Percentiles rank a stretch among this genome's conserved stretches.
Evolutionary conservation across 1,140 invertebrate species (phyloP).

Genomic region (Manduca sexta): DNA sequence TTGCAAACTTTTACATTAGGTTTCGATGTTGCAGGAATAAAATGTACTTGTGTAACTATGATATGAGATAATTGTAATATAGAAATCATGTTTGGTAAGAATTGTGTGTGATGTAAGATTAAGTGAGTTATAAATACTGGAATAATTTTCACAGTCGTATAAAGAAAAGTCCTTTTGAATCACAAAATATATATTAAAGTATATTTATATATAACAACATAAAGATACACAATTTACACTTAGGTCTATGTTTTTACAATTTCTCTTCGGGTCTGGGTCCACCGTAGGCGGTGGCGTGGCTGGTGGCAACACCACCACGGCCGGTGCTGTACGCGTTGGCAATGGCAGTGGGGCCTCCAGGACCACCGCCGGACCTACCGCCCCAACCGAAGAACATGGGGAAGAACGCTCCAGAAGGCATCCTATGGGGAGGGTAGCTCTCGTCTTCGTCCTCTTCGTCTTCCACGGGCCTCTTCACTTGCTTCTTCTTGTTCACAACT

Average conservation of each 20-base stretch:
- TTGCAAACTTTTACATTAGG: too few species aligned
- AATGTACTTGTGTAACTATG: too few species aligned
- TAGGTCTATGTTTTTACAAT: slow-evolving; percentile 26
- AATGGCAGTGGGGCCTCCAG: slow-evolving; percentile 74
- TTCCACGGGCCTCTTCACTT: slow-evolving; percentile 56
- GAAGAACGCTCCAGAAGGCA: slow-evolving; percentile 74
- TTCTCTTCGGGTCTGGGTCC: slow-evolving; percentile 49
- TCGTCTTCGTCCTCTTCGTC: slow-evolving; percentile 62
- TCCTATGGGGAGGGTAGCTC: slow-evolving; percentile 36
- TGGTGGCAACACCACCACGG: slow-evolving; percentile 78
- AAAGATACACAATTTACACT: slow-evolving; percentile 14
- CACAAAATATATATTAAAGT: slow-evolving; percentile 5
- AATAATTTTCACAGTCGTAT: background rate
- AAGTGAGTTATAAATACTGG: background rate
- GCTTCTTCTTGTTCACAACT: slow-evolving; percentile 49
- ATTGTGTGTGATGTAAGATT: too few species aligned
- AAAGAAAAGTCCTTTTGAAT: background rate
- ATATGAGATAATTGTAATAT: too few species aligned
- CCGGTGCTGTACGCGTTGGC: slow-evolving; percentile 81
- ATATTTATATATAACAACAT: slow-evolving; percentile 15
- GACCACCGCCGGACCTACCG: slow-evolving; percentile 46
- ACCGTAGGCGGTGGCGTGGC: slow-evolving; percentile 80
- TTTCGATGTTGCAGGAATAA: too few species aligned
- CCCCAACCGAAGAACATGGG: slow-evolving; percentile 75
- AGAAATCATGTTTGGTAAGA: too few species aligned